phyloP scores from a whole-genome alignment of 2,888 invertebrate species.

The Priocnemis perturbator region DNA sequence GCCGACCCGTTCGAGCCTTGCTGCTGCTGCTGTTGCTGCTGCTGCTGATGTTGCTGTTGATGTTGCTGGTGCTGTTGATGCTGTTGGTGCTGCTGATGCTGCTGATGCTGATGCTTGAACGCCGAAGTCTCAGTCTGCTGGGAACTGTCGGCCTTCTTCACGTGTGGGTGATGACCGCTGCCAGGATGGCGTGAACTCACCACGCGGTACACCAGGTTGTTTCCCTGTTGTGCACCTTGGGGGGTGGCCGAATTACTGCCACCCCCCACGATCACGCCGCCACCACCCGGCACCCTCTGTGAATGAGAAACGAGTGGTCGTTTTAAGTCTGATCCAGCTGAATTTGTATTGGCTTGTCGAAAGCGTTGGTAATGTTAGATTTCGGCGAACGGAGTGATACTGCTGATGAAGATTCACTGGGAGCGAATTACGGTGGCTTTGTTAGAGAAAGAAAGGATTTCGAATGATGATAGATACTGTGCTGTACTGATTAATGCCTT shows the following conservation, averaged over 20 bases:
- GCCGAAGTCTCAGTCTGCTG: conserved; percentile 77
- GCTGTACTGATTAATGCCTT: too few species aligned
- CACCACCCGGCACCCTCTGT: conserved; percentile 72
- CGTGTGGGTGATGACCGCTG: conserved; percentile 66
- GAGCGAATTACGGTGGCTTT: too few species aligned
- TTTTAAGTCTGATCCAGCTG: too few species aligned
- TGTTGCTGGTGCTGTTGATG: conserved; percentile 56
- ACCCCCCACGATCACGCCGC: conserved; percentile 72
- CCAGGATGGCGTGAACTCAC: conserved; percentile 69
- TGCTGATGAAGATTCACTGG: too few species aligned
- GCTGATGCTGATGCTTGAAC: conserved; percentile 71
- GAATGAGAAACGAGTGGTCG: too few species aligned
- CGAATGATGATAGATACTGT: too few species aligned
- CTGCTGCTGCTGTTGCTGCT: conserved; percentile 52
- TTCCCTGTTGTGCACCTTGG: conserved; percentile 70
- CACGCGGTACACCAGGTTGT: conserved; percentile 71
- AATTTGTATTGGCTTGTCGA: too few species aligned
- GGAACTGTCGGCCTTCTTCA: conserved; percentile 77
- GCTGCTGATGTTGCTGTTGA: conserved; percentile 36
- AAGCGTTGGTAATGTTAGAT: too few species aligned
- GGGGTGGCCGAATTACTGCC: conserved; percentile 73
- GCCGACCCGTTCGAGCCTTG: conserved; percentile 56
- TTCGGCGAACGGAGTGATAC: too few species aligned
- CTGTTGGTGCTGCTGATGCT: conserved; percentile 60
- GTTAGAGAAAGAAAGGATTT: too few species aligned